phyloP scores from a whole-genome alignment of 2,113 vertebrate species.

The Progne subis region DNA sequence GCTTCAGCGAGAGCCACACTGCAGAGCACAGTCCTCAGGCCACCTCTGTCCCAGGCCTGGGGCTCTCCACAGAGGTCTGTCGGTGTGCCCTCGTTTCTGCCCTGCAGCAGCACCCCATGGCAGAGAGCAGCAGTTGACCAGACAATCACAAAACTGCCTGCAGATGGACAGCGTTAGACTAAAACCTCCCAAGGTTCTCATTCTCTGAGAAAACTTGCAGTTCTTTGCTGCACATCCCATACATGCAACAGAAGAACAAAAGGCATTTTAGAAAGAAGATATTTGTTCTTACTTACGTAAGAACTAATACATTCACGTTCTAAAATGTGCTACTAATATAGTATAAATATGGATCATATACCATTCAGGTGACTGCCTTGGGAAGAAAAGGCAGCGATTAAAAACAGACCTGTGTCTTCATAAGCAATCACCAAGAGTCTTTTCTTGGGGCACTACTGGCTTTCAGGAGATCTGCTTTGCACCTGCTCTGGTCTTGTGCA shows the following conservation, averaged over 20 bases:
- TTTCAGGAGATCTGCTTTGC: constrained; percentile 37
- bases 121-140: background rate
- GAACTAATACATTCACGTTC: constrained; percentile 37
- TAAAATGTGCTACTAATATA: constrained; percentile 58
- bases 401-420: constrained; percentile 53
- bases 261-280: constrained; percentile 54
- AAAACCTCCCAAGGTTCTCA: background rate
- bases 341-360: constrained; percentile 32
- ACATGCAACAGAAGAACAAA: constrained; percentile 21
- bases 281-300: constrained; percentile 52
- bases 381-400: constrained; percentile 45
- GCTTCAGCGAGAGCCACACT: background rate
- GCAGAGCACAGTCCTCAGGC: background rate
- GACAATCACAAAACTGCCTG: background rate
- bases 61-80: background rate
- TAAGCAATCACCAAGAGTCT: background rate
- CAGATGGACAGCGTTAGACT: background rate
- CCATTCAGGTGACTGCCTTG: constrained; percentile 32
- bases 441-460: background rate
- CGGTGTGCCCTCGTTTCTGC: background rate
- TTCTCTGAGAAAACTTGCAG: background rate
- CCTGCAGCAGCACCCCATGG: background rate
- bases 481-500: constrained; percentile 40
- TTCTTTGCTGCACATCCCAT: constrained; percentile 3
- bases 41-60: background rate